These are phyloP conservation scores for Alentia gelatinosa DNA, from an alignment of 2,888 invertebrate genomes.

Conservation along the genomic window DNA sequence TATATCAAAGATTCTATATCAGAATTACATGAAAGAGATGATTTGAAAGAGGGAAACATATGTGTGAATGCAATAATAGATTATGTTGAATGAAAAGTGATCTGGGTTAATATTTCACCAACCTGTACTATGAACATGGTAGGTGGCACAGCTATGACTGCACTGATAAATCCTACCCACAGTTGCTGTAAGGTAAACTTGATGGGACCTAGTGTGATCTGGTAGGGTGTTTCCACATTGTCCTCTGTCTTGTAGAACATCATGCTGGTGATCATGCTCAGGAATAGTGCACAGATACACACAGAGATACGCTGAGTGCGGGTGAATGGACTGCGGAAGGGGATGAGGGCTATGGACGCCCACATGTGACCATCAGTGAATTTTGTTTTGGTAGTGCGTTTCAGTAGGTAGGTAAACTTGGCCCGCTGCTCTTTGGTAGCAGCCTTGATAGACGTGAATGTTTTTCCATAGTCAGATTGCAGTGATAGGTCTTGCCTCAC, in stretches of 20 bases:
- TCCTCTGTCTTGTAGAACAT: conserved; percentile 67
- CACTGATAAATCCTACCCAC: conserved; percentile 64
- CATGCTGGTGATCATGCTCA: conserved; percentile 70
- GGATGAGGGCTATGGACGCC: conserved; percentile 81
- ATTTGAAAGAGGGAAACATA: too few species aligned
- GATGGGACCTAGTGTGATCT: conserved; percentile 66
- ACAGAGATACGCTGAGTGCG: conserved; percentile 72
- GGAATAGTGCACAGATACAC: conserved; percentile 66
- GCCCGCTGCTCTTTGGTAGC: conserved; percentile 76
- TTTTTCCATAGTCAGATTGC: conserved; percentile 79
- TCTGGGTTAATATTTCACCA: too few species aligned
- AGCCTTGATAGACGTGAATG: conserved; percentile 79
- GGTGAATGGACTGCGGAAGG: conserved; percentile 80
- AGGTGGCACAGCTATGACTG: conserved; percentile 2
- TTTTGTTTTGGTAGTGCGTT: conserved; percentile 74
- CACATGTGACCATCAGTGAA: conserved; percentile 81
- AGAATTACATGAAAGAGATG: too few species aligned
- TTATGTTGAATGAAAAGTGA: too few species aligned
- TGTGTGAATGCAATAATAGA: too few species aligned
- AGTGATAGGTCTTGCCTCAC: conserved; percentile 79
- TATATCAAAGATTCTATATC: too few species aligned
- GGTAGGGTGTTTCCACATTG: conserved; percentile 55
- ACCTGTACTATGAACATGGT: conserved; percentile 39
- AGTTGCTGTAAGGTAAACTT: conserved; percentile 65
- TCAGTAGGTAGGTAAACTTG: conserved; percentile 78